A percentile compares a stretch with the other conserved stretches of the same genome.
Evolutionary conservation across 1,140 invertebrate species (phyloP).

Genomic region (Bicyclus anynana): DNA sequence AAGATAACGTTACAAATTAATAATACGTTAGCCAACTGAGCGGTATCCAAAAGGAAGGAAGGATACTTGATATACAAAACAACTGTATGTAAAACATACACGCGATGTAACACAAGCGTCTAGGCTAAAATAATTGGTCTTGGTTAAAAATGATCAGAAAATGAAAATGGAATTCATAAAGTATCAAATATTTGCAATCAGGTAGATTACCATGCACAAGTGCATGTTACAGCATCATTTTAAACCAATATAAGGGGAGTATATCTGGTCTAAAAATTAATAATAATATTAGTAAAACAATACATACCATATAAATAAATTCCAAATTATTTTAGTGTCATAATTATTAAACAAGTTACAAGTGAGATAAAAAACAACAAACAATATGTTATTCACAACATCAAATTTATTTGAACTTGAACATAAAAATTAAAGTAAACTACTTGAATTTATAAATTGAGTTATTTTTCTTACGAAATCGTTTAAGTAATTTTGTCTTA

Average conservation of each 20-base stretch:
- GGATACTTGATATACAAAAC: slow-evolving; percentile 11
- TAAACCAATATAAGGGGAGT: not conserved
- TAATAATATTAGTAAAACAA: slow-evolving; percentile 6
- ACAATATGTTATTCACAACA: slow-evolving; percentile 37
- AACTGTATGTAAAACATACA: not conserved
- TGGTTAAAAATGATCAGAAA: slow-evolving; percentile 5
- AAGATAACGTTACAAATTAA: slow-evolving; percentile 14
- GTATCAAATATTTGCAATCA: not conserved
- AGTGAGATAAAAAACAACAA: slow-evolving; percentile 8
- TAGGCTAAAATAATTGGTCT: slow-evolving; percentile 25
- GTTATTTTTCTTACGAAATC: no score
- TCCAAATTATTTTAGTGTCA: slow-evolving; percentile 23
- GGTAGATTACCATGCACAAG: slow-evolving; percentile 16
- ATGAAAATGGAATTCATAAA: slow-evolving; percentile 4
- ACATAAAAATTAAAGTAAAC: slow-evolving; percentile 6
- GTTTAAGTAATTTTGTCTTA: no score
- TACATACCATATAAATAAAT: slow-evolving; percentile 35
- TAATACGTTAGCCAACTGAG: slow-evolving; percentile 21
- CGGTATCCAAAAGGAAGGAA: slow-evolving; percentile 9
- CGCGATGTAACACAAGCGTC: slow-evolving; percentile 23
- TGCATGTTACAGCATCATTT: not conserved
- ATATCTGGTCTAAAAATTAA: not conserved
- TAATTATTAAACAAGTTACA: slow-evolving; percentile 17
- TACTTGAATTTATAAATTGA: no score
- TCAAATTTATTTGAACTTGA: slow-evolving; percentile 35